Evolutionary conservation across 2,797 vertebrate species (phyloP), one percentile per base, ranked within the genome.

Genomic region (Takifugu rubripes): DNA sequence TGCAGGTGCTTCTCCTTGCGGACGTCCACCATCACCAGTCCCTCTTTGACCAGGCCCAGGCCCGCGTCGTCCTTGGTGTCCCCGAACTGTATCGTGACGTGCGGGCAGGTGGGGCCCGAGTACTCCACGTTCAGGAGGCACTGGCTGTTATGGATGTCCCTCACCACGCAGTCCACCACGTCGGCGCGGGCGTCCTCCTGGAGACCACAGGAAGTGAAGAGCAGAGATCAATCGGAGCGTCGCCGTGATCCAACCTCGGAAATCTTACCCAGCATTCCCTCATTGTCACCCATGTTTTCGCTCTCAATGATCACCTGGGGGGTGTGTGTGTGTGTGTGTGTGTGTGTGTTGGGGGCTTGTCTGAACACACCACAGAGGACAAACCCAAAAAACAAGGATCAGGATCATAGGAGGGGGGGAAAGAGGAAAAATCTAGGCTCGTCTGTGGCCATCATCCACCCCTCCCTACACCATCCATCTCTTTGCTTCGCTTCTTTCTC

Each of bases 131-230:
- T 98, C 63, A 98, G 84, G 83, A 95, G 91, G 90, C 96, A 98
- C 91, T 98, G 96, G 27, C 79, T 95, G 89, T 98, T 98, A 68
- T 98, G 96, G 85, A 98, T 95, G 86, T 98, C 96, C 57, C 94
- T 86, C 42, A 98, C 96, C 49, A 98, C 83, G 1, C 93, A 95
- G 91, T 98, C 96, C 81, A 98, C 94, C 0, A 91, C 94, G 2
- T 98, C 96, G 0, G 94, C 93, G n/a, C 94, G 92, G 1, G 92
- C 93, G 0, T 98, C 96, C 25, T 98, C 95, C 96, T 98, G 54
- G 0, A 57, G 21, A 25, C 17, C 25, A 50, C 45, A 47, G 15
- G 11, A 3, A 17, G 15, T 21, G 21, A 21, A 61, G 5, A 58
- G 8, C 5, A 25, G 27, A 29, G 27, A 29, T 29, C 27, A 29